These are phyloP conservation scores for Atherinosoma microstoma DNA, from an alignment of 2,797 vertebrate genomes.

Conservation along the genomic window DNA sequence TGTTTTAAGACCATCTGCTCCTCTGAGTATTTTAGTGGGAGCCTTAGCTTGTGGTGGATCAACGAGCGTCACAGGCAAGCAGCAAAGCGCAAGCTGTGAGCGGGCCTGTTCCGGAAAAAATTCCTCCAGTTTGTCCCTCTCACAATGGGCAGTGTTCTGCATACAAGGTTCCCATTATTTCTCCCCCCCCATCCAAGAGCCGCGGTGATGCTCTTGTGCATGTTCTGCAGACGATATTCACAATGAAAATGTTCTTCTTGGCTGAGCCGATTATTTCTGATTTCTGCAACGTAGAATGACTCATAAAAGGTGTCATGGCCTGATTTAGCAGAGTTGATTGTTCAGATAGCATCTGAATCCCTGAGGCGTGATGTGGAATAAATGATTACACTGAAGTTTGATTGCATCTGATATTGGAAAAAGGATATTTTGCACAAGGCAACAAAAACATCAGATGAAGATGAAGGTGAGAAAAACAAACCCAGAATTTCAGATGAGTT, in stretches of 20 bases:
- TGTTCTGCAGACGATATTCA: constrained; percentile 51
- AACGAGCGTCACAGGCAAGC: constrained; percentile 71
- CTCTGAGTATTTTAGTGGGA: constrained; percentile 80
- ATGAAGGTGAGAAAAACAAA: constrained; percentile 3
- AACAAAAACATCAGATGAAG: not conserved
- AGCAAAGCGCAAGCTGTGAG: constrained; percentile 82
- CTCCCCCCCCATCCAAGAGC: constrained; percentile 16
- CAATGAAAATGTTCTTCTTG: constrained; percentile 73
- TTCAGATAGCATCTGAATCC: constrained; percentile 46
- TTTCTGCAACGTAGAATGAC: constrained; percentile 55
- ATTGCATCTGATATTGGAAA: constrained; percentile 36
- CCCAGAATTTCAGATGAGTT: not conserved
- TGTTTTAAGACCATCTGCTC: constrained; percentile 86
- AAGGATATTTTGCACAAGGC: constrained; percentile 6
- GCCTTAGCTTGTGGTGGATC: constrained; percentile 74
- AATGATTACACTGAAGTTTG: constrained; percentile 23
- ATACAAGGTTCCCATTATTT: constrained; percentile 71
- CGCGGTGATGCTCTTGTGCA: constrained; percentile 40
- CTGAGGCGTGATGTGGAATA: constrained; percentile 51
- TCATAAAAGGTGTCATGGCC: constrained; percentile 58
- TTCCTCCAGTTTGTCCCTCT: constrained; percentile 66
- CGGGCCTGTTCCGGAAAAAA: constrained; percentile 77
- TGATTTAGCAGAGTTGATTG: constrained; percentile 56
- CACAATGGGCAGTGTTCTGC: constrained; percentile 76
- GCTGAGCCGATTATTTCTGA: constrained; percentile 47